These are phyloP conservation scores for Drosophila ustulata DNA, from an alignment of 2,888 invertebrate genomes.

Conservation along the genomic window DNA sequence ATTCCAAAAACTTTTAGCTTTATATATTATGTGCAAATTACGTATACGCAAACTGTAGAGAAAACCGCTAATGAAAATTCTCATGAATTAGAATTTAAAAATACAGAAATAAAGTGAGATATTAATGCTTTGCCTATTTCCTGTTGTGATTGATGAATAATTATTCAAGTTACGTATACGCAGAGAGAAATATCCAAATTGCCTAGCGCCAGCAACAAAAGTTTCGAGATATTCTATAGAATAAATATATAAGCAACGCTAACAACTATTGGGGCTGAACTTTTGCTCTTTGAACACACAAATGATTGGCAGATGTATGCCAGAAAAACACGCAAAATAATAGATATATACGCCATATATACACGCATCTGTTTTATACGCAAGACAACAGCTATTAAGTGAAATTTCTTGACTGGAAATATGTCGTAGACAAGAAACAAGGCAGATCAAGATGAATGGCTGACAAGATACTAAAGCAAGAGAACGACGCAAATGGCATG, in stretches of 20 bases:
- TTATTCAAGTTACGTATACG: conserved; percentile 1
- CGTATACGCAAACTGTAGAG: conserved; percentile 30
- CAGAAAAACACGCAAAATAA: conserved; percentile 1
- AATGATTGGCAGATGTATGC: conserved; percentile 40
- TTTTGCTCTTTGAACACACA: conserved; percentile 2
- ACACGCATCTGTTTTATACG: conserved; percentile 8
- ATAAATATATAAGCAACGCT: neutral
- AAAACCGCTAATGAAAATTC: neutral
- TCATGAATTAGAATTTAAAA: neutral
- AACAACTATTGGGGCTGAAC: neutral
- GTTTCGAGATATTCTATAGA: conserved; percentile 2
- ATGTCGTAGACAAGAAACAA: conserved; percentile 18
- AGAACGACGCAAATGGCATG: conserved; percentile 33
- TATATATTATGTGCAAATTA: conserved; percentile 10
- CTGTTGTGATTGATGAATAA: conserved; percentile 2
- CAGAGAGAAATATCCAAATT: neutral
- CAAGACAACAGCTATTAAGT: conserved; percentile 7
- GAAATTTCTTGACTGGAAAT: conserved; percentile 36
- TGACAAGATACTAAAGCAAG: conserved; percentile 29
- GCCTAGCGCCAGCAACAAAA: conserved; percentile 9
- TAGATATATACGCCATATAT: conserved; percentile 17
- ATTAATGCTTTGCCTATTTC: conserved; percentile 6
- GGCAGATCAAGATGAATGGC: conserved; percentile 59
- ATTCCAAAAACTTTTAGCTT: neutral
- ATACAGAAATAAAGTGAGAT: neutral